Conservation (phyloP, 2,797 vertebrate species). For the Nannoperca obscura region DNA sequence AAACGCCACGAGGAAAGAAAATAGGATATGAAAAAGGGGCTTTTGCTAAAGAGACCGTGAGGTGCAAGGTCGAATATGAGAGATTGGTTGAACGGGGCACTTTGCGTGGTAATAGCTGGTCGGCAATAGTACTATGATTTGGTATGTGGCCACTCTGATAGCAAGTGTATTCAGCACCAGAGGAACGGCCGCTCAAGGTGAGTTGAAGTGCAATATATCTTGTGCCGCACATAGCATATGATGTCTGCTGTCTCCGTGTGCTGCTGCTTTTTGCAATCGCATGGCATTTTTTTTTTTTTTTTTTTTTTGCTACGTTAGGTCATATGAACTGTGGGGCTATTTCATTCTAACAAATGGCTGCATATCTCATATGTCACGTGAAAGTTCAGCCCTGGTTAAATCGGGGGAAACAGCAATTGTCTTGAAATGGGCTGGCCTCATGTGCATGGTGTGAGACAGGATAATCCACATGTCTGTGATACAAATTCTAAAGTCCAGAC, state of each 20-base stretch:
- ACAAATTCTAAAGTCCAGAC: constrained; percentile 16
- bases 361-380: constrained; percentile 73
- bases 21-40: constrained; percentile 85
- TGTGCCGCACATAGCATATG: constrained; percentile 64
- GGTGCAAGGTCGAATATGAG: constrained; percentile 87
- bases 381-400: constrained; percentile 73
- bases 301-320: constrained; percentile 31
- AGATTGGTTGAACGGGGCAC: constrained; percentile 89
- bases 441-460: constrained; percentile 32
- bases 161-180: constrained; percentile 97
- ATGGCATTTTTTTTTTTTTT: constrained; percentile 35
- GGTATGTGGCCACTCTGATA: constrained; percentile 99
- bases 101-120: constrained; percentile 92
- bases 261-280: constrained; percentile 52
- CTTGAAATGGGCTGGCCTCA: constrained; percentile 34
- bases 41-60: constrained; percentile 78
- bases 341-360: constrained; percentile 74
- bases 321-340: constrained; percentile 59
- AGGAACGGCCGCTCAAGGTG: constrained; percentile 98
- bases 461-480: constrained; percentile 39
- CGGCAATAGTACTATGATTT: constrained; percentile 97
- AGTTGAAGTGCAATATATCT: constrained; percentile 90
- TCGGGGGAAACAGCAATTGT: constrained; percentile 34
- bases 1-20: constrained; percentile 83
- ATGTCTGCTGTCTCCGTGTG: constrained; percentile 52